phyloP scores from a whole-genome alignment of 2,797 vertebrate species.

The Ctenochaetus hawaiiensis region DNA sequence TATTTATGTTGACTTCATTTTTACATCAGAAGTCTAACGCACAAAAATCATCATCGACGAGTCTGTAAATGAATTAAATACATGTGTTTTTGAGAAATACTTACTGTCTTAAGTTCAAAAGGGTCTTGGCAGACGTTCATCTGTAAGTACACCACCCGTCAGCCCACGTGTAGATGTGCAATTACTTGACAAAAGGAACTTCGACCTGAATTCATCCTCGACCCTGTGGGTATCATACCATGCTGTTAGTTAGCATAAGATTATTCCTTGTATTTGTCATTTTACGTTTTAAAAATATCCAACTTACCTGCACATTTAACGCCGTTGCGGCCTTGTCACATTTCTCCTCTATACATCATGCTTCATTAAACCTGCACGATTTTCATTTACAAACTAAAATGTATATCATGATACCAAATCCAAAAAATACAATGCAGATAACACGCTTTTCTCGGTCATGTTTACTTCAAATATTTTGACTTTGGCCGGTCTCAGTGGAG shows the following conservation, averaged over 20 bases:
- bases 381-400: neutral
- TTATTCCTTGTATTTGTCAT: rapidly evolving
- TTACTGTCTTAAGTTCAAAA: neutral
- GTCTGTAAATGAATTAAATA: no score
- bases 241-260: rapidly evolving
- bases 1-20: conserved; percentile 81
- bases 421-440: neutral
- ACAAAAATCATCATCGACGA: conserved; percentile 76
- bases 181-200: neutral
- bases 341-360: neutral
- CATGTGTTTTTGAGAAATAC: neutral
- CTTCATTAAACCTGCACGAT: rapidly evolving
- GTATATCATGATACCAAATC: neutral
- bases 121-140: neutral
- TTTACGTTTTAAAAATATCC: rapidly evolving
- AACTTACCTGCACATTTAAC: conserved; percentile 23
- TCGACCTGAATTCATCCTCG: neutral
- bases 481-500: rapidly evolving
- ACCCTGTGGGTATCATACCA: neutral
- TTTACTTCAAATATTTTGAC: rapidly evolving
- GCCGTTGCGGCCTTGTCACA: conserved; percentile 27
- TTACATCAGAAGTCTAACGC: conserved; percentile 92
- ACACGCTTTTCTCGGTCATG: rapidly evolving
- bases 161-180: conserved; percentile 40
- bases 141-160: neutral